A percentile compares a stretch with the other conserved stretches of the same genome.
phyloP scores from a whole-genome alignment of 2,888 invertebrate genomes.

The Drymonia ruficornis region DNA sequence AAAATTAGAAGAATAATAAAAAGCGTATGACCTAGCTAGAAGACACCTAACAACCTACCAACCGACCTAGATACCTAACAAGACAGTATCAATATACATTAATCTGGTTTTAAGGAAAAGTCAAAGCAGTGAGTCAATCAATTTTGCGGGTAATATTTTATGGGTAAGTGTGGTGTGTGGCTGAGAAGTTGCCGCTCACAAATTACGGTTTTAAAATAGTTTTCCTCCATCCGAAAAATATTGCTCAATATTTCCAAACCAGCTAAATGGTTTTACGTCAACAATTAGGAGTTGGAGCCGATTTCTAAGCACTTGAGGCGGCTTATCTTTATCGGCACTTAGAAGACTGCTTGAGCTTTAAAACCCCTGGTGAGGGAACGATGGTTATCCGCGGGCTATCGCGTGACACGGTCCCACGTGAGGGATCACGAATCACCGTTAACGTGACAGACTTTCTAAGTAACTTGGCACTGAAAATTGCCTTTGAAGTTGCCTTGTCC shows the following conservation, averaged over 20 bases:
- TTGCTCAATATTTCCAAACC: neutral
- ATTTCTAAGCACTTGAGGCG: neutral
- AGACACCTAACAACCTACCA: no score
- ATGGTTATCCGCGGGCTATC: neutral
- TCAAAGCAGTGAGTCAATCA: neutral
- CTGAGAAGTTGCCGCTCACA: neutral
- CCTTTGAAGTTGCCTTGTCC: neutral
- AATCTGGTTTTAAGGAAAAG: neutral
- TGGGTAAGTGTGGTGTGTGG: no score
- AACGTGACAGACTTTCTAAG: neutral
- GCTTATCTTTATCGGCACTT: conserved; percentile 2
- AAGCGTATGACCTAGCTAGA: no score
- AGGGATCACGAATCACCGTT: neutral
- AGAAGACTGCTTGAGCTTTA: neutral
- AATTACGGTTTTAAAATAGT: neutral
- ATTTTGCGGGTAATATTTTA: neutral
- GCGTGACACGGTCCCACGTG: neutral
- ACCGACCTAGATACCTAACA: no score
- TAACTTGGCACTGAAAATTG: neutral
- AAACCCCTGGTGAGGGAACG: conserved; percentile 2
- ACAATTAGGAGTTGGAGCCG: neutral
- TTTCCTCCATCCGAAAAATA: neutral
- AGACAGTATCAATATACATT: no score
- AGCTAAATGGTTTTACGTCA: neutral
- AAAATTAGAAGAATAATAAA: no score